These are phyloP conservation scores for Ceraclea dissimilis DNA, from an alignment of 2,888 invertebrate species.

Conservation along the genomic window DNA sequence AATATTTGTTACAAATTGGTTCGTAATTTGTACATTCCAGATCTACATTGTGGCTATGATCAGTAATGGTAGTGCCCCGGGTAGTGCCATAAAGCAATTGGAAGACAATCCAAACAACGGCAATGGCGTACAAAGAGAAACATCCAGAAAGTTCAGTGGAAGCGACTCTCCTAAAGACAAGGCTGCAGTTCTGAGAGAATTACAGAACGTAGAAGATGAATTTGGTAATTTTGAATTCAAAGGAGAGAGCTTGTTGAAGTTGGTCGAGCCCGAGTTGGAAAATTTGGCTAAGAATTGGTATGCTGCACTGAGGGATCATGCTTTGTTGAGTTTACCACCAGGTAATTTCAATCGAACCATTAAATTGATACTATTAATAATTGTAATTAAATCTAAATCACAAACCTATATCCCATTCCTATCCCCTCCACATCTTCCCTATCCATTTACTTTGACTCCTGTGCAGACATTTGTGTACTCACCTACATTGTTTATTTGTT, in stretches of 20 bases:
- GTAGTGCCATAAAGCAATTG: constrained; percentile 48
- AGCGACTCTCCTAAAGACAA: constrained; percentile 36
- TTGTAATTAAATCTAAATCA: neutral
- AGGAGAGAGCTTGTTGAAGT: constrained; percentile 74
- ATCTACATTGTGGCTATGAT: constrained; percentile 94
- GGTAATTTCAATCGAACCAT: constrained; percentile 37
- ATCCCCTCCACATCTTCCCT: too few relatives aligned
- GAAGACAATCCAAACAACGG: constrained; percentile 35
- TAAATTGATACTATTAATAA: too few relatives aligned
- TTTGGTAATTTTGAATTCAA: constrained; percentile 70
- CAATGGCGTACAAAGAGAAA: constrained; percentile 9
- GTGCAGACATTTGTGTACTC: too few relatives aligned
- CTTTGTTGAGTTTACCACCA: constrained; percentile 81
- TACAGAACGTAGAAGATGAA: constrained; percentile 45
- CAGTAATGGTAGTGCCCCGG: constrained; percentile 62
- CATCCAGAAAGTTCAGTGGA: constrained; percentile 33
- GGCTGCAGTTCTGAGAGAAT: constrained; percentile 33
- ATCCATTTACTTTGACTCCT: neutral
- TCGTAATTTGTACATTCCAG: constrained; percentile 40
- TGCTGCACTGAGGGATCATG: constrained; percentile 90
- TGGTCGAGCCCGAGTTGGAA: constrained; percentile 90
- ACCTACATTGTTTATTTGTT: too few relatives aligned
- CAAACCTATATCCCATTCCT: neutral
- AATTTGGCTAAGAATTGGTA: constrained; percentile 93
- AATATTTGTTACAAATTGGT: neutral